phyloP scores from a whole-genome alignment of 1,140 invertebrate genomes.

The Scaptomyza montana region DNA sequence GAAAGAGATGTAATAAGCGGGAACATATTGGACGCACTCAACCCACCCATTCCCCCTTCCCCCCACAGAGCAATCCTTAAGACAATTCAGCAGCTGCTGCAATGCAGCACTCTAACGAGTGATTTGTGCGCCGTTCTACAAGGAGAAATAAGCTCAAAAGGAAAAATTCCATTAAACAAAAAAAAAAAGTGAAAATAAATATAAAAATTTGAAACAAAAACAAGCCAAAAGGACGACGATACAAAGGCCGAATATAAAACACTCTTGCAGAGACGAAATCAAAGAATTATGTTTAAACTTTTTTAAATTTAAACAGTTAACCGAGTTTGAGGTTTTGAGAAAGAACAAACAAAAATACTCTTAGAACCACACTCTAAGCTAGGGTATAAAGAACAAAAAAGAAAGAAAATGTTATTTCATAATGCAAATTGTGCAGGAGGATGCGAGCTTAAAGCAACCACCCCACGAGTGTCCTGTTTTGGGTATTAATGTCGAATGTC shows the following conservation, averaged over 20 bases:
- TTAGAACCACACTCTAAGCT: too few relatives aligned
- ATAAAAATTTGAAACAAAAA: conserved; percentile 38
- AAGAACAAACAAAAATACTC: too few relatives aligned
- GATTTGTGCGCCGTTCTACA: conserved; percentile 17
- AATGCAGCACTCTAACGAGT: conserved; percentile 30
- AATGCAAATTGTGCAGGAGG: conserved; percentile 73
- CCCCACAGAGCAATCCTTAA: conserved; percentile 10
- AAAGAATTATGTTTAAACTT: too few relatives aligned
- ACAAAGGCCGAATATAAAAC: not conserved
- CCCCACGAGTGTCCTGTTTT: not conserved
- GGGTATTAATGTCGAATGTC: conserved; percentile 81
- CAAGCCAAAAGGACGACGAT: too few relatives aligned
- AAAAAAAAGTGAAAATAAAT: conserved; percentile 13
- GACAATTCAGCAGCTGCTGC: conserved; percentile 29
- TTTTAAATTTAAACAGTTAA: too few relatives aligned
- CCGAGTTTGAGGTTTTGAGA: too few relatives aligned
- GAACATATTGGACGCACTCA: too few relatives aligned
- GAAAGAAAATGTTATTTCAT: conserved; percentile 73
- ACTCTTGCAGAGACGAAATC: not conserved
- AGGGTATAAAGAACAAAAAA: conserved; percentile 38
- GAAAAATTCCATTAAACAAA: conserved; percentile 27
- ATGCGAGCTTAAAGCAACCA: conserved; percentile 1
- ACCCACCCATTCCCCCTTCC: too few relatives aligned
- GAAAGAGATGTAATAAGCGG: not conserved
- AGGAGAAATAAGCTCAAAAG: conserved; percentile 4